Conservation (phyloP, 2,797 vertebrate species). For the Bucorvus abyssinicus region DNA sequence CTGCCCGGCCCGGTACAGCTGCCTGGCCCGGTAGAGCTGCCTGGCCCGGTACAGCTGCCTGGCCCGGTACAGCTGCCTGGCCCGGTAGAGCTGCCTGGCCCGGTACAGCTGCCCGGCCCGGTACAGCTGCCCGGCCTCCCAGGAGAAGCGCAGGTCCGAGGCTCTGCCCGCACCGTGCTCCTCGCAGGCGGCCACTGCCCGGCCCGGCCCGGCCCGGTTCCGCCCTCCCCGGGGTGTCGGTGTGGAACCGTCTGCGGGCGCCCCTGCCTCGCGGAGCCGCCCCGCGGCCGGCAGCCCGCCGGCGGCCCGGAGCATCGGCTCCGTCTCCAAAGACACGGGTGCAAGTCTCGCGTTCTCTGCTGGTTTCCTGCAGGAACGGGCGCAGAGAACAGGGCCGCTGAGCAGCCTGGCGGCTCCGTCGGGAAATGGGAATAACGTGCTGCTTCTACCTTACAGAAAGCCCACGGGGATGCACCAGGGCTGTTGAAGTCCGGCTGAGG, state of each 20-base stretch:
- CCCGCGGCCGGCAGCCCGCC: not conserved
- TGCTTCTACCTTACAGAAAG: not conserved
- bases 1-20: not conserved
- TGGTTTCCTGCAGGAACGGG: not conserved
- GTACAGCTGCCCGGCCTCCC: no score
- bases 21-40: no score
- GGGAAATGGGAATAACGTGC: not conserved
- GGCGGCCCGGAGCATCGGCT: not conserved
- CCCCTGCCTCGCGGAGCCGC: not conserved
- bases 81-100: not conserved
- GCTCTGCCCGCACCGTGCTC: not conserved
- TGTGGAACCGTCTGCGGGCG: not conserved
- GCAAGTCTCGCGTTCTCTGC: not conserved
- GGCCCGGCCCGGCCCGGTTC: no score
- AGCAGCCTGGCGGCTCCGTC: not conserved
- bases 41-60: not conserved
- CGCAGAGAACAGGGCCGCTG: accelerated
- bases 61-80: not conserved
- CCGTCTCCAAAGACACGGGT: not conserved
- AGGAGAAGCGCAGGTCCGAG: not conserved
- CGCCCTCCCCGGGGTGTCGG: no score
- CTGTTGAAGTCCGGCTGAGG: not conserved
- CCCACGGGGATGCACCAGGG: not conserved
- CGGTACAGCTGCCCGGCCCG: not conserved
- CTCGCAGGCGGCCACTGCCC: not conserved